Base-by-base conservation (phyloP, 2,888 invertebrate species). In the Dynastes tityus region DNA sequence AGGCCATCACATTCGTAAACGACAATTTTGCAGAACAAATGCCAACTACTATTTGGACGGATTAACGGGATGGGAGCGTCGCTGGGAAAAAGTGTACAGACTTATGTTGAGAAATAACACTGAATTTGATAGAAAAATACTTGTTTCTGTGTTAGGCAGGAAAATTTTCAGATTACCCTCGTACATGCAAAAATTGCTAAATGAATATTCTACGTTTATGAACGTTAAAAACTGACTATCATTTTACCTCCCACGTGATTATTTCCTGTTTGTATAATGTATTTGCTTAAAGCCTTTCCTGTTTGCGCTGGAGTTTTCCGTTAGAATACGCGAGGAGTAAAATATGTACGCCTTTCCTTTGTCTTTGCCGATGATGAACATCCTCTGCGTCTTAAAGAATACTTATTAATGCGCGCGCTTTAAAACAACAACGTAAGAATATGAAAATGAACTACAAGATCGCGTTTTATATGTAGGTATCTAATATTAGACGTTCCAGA, bases 211-310 rank as follows among this genome's bases (percentile, higher is more conserved):
- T 22, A 5, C 9, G 27, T 22, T 8, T 22, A 37, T 53, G n/a
- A 55, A 22, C 27, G 61, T 63, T 45, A 74, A 22, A 40, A 74
- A n/a, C 45, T 61, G 61, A 61, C 61, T 16, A 51, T 71, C 40
- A 40, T 9, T 40, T 71, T 55, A 61, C 45, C 63, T 74, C 49
- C 61, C 45, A 74, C 73, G 61, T 61, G 45, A 61, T 61, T 74
- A 61, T 61, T 74, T 74, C 73, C 73, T 74, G 73, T 58, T 61
- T 74, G 51, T 76, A 76, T 65, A 76, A 76, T 16, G 74, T 63
- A 75, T 65, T 37, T 32, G 37, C 49, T 53, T 53, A 76, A 53
- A 64, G 11, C 53, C 51, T 76, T 75, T 74, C 61, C 61, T 61
- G 73, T 49, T 29, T 32, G 8, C 37, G 58, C 22, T 29, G 61